phyloP scores from a whole-genome alignment of 2,113 vertebrate genomes.

The Dasyornis broadbenti region DNA sequence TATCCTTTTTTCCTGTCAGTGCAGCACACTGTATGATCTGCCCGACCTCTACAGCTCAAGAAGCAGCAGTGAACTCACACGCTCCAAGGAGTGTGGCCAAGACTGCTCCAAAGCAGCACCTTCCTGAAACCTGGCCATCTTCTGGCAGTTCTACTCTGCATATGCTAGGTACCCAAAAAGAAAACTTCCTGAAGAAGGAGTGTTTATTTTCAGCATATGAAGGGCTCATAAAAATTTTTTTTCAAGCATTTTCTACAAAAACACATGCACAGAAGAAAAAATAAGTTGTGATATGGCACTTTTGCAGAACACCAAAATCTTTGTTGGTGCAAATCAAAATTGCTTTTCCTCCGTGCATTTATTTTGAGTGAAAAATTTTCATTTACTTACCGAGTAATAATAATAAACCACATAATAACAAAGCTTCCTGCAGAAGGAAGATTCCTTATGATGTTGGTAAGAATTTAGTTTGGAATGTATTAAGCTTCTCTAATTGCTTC shows the following conservation, averaged over 20 bases:
- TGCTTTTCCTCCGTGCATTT: neutral
- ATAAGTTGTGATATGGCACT: neutral
- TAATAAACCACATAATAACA: neutral
- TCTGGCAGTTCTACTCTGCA: neutral
- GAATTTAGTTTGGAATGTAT: neutral
- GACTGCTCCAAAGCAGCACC: neutral
- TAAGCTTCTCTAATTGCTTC: neutral
- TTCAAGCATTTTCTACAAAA: neutral
- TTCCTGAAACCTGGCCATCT: neutral
- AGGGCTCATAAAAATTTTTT: neutral
- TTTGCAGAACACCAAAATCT: neutral
- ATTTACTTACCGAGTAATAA: neutral
- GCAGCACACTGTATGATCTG: neutral
- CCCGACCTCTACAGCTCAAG: neutral
- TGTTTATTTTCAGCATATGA: accelerated
- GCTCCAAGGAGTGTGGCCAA: neutral
- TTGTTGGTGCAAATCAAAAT: neutral
- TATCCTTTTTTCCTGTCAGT: neutral
- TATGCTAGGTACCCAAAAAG: neutral
- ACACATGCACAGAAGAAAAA: neutral
- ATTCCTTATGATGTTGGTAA: neutral
- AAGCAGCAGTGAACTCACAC: neutral
- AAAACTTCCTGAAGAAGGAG: neutral
- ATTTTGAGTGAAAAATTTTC: neutral
- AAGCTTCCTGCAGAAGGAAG: neutral